phyloP scores from a whole-genome alignment of 1,140 invertebrate species.

The Drosophila fuyamai region DNA sequence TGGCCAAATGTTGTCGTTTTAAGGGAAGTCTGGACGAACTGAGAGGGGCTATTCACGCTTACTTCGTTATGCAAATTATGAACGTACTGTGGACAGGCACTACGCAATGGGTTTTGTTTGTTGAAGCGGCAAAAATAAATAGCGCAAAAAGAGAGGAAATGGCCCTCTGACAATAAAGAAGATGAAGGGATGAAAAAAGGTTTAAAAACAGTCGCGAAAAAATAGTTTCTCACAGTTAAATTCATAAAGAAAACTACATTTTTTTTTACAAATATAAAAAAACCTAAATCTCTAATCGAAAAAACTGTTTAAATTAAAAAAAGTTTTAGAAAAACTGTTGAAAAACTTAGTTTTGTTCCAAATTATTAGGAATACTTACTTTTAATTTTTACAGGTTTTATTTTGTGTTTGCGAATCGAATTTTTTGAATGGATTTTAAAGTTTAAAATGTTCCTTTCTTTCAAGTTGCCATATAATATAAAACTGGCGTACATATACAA shows the following conservation, averaged over 20 bases:
- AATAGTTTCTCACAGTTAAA: not conserved
- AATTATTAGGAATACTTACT: too few relatives aligned
- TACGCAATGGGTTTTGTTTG: constrained; percentile 62
- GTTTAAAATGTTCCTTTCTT: too few relatives aligned
- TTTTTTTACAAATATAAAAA: too few relatives aligned
- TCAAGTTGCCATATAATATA: too few relatives aligned
- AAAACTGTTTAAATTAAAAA: too few relatives aligned
- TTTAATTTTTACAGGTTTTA: too few relatives aligned
- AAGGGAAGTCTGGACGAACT: not conserved
- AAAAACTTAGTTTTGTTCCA: too few relatives aligned
- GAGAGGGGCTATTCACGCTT: constrained; percentile 38
- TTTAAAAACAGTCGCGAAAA: not conserved
- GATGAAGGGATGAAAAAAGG: not conserved
- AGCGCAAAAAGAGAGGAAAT: constrained; percentile 63
- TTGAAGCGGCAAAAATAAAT: constrained; percentile 79
- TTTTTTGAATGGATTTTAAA: too few relatives aligned
- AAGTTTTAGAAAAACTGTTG: too few relatives aligned
- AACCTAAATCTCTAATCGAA: too few relatives aligned
- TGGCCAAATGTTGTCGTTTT: constrained; percentile 26
- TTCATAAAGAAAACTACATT: not conserved
- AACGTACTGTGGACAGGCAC: constrained; percentile 35
- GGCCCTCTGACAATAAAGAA: constrained; percentile 36
- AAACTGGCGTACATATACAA: too few relatives aligned
- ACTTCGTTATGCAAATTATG: constrained; percentile 62
- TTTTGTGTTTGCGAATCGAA: too few relatives aligned